Percentiles rank a stretch among this genome's conserved stretches.
Evolutionary conservation across 2,113 vertebrate genomes (phyloP).

Genomic region (Sapayoa aenigma): DNA sequence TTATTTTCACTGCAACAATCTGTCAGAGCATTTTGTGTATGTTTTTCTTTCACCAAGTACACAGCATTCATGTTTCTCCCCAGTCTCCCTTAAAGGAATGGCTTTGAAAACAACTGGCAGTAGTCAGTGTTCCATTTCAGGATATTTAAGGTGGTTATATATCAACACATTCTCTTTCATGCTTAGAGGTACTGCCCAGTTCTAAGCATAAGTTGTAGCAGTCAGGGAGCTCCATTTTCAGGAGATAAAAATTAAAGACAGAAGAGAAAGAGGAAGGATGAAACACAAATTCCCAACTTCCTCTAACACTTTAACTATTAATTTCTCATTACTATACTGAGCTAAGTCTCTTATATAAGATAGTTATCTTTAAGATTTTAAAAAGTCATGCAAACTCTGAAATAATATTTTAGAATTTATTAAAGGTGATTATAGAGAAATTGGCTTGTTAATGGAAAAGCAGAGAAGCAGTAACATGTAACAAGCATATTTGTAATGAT

Average conservation of each 20-base stretch:
- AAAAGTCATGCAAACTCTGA: background rate
- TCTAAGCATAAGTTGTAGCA: background rate
- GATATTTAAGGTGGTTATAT: background rate
- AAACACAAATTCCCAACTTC: background rate
- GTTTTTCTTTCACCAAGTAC: background rate
- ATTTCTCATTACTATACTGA: background rate
- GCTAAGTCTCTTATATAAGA: background rate
- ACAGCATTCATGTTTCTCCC: background rate
- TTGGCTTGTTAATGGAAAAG: background rate
- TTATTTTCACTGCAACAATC: slow-evolving; percentile 11
- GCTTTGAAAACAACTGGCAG: slow-evolving; percentile 3
- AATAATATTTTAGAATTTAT: background rate
- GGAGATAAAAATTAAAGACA: background rate
- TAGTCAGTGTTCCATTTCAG: background rate
- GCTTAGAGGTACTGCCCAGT: background rate
- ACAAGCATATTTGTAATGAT: background rate
- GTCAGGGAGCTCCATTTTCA: background rate
- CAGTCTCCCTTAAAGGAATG: background rate
- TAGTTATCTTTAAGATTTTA: background rate
- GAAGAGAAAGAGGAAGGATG: background rate
- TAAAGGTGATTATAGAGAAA: background rate
- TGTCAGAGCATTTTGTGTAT: background rate
- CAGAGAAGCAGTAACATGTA: background rate
- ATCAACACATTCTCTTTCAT: background rate
- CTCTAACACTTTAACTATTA: background rate